Base-by-base conservation (phyloP, 2,797 vertebrate genomes). In the Hydrolagus colliei region DNA sequence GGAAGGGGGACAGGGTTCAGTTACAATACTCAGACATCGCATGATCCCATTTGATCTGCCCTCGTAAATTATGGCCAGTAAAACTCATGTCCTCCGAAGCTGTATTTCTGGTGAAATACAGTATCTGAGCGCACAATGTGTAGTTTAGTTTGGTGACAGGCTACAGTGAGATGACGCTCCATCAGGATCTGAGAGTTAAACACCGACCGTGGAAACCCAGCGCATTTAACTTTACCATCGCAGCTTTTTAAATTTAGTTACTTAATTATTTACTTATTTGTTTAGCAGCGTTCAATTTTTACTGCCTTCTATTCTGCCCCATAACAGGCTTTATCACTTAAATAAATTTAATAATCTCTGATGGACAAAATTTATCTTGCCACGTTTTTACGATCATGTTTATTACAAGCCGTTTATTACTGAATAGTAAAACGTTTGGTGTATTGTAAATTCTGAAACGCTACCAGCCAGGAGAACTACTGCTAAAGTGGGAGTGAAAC, bases 341-440 rank as follows among this genome's bases (percentile, higher is more conserved):
- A 77, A 84, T 84, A 84, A 71, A 71, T 84, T 18, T n/a, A 84
- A 84, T 84, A 68, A 84, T 84, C 65, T 71, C 32, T n/a, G 16
- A 84, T 84, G 65, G 79, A n/a, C 32, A 84, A 71, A 52, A 84
- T 84, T 84, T 84, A 84, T 84, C 52, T 63, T 84, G 79, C 65
- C 65, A 41, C 20, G 65, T 41, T 71, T 52, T 84, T 84, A 84
- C 63, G 32, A 52, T 63, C 71, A 67, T 52, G 27, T 82, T 82
- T 82, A 82, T 68, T 35, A 35, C 65, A 20, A 63, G 22, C 32
- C 62, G 12, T 71, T 71, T 84, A 84, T 84, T 84, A 71, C 65
- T 71, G 32, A 84, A 82, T 71, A 84, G 65, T 84, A 84, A 71
- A 84, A 71, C n/a, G 22, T 71, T 84, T 71, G 79, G 67, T 84